Conservation (phyloP, 2,888 invertebrate species). For the Alsophila aescularia region DNA sequence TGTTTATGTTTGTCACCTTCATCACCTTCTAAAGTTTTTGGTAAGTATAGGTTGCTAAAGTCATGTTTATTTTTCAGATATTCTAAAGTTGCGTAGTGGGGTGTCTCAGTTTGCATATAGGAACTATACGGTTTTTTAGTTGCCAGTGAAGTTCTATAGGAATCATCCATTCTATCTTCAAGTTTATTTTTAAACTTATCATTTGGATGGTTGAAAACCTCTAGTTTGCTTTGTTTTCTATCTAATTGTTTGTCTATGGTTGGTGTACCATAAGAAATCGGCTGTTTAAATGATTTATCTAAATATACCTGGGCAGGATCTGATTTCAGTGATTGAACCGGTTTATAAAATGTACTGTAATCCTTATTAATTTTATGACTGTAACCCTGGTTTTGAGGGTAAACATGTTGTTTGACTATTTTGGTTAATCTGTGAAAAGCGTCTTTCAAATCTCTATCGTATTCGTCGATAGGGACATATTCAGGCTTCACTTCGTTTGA, state of each 20-base stretch:
- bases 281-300: conserved; percentile 11
- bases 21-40: conserved; percentile 4
- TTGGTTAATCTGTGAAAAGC: conserved; percentile 54
- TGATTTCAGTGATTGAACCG: conserved; percentile 11
- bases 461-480: conserved; percentile 16
- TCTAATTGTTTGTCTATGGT: conserved; percentile 6
- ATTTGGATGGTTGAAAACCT: not conserved
- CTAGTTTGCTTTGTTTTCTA: not conserved
- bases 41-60: conserved; percentile 38
- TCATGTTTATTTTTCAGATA: conserved; percentile 41
- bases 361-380: conserved; percentile 47
- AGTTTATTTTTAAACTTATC: not conserved
- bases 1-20: conserved; percentile 2
- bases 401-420: conserved; percentile 54
- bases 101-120: conserved; percentile 31
- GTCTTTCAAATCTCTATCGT: conserved; percentile 45
- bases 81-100: conserved; percentile 38
- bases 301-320: conserved; percentile 3
- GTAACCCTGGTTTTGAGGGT: conserved; percentile 50
- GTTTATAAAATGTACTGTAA: conserved; percentile 44
- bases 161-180: conserved; percentile 16
- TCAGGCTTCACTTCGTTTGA: conserved; percentile 6
- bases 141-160: conserved; percentile 38
- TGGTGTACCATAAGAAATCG: not conserved
- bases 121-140: conserved; percentile 29